phyloP scores from a whole-genome alignment of 2,797 vertebrate species.

The Xerus rutilus region DNA sequence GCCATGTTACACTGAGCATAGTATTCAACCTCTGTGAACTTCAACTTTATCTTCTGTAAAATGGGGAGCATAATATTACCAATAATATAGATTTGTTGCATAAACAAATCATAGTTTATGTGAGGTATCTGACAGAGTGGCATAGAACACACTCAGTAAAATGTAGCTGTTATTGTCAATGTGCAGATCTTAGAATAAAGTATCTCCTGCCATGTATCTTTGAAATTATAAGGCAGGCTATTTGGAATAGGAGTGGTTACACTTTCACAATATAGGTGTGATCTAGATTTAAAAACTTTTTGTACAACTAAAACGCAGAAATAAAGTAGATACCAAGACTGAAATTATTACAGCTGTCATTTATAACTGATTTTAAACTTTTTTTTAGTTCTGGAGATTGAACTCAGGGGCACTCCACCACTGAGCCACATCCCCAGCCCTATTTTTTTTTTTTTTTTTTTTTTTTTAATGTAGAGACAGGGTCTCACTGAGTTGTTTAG shows the following conservation, averaged over 20 bases:
- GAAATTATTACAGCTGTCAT: conserved; percentile 1
- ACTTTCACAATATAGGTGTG: conserved; percentile 48
- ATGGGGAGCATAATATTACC: background rate
- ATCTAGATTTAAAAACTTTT: conserved; percentile 26
- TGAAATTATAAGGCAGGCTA: conserved; percentile 41
- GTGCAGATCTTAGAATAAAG: conserved; percentile 34
- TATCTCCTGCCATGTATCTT: conserved; percentile 31
- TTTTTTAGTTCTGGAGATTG: too few species aligned
- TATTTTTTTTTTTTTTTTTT: too few species aligned
- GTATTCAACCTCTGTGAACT: conserved; percentile 30
- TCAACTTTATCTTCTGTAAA: conserved; percentile 49
- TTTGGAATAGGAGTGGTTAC: conserved; percentile 28
- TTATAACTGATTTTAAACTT: background rate
- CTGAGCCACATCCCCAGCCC: too few species aligned
- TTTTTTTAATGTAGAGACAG: too few species aligned
- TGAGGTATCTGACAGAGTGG: background rate
- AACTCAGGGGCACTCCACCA: too few species aligned
- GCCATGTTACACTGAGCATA: background rate
- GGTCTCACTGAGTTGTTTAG: too few species aligned
- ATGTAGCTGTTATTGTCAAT: background rate
- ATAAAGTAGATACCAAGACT: background rate
- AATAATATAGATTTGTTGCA: background rate
- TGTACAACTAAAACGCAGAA: background rate
- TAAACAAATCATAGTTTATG: conserved; percentile 9
- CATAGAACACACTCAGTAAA: conserved; percentile 26